Conservation (phyloP, 2,888 invertebrate genomes). For the Acleris sparsana region DNA sequence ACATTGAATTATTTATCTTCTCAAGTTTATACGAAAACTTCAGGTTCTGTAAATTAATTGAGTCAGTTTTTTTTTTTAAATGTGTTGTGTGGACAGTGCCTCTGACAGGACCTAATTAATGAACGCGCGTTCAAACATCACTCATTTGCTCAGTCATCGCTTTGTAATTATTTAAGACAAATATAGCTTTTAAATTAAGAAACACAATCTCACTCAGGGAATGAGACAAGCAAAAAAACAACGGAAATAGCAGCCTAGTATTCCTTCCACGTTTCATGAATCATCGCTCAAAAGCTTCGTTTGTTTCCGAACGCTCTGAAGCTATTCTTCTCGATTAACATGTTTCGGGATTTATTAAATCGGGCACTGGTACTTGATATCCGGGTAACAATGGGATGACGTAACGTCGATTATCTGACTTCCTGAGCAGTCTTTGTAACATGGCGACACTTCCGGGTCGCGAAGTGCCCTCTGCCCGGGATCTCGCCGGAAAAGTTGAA, state of each 20-base stretch:
- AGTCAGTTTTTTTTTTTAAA: slow-evolving; percentile 52
- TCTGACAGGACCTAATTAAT: slow-evolving; percentile 59
- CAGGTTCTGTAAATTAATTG: slow-evolving; percentile 35
- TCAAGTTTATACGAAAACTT: neutral
- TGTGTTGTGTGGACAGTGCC: slow-evolving; percentile 41
- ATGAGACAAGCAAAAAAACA: slow-evolving; percentile 17
- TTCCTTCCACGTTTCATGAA: slow-evolving; percentile 29
- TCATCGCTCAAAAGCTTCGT: slow-evolving; percentile 14
- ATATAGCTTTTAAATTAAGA: slow-evolving; percentile 36
- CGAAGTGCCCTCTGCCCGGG: slow-evolving; percentile 57
- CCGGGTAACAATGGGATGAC: slow-evolving; percentile 45
- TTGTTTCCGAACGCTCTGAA: slow-evolving; percentile 13
- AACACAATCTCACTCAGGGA: slow-evolving; percentile 14
- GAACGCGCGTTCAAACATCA: slow-evolving; percentile 45
- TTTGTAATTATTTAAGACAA: slow-evolving; percentile 47
- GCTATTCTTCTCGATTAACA: slow-evolving; percentile 22
- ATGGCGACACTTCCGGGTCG: slow-evolving; percentile 54
- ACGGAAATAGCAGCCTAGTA: slow-evolving; percentile 25
- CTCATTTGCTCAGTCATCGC: slow-evolving; percentile 57
- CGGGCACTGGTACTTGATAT: slow-evolving; percentile 47
- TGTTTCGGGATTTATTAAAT: slow-evolving; percentile 36
- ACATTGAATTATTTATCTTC: neutral
- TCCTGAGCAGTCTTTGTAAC: slow-evolving; percentile 54
- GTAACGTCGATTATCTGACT: slow-evolving; percentile 49
- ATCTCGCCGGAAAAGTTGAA: slow-evolving; percentile 57